Base-by-base conservation (phyloP, 1,140 invertebrate species). In the Lucilia cuprina region DNA sequence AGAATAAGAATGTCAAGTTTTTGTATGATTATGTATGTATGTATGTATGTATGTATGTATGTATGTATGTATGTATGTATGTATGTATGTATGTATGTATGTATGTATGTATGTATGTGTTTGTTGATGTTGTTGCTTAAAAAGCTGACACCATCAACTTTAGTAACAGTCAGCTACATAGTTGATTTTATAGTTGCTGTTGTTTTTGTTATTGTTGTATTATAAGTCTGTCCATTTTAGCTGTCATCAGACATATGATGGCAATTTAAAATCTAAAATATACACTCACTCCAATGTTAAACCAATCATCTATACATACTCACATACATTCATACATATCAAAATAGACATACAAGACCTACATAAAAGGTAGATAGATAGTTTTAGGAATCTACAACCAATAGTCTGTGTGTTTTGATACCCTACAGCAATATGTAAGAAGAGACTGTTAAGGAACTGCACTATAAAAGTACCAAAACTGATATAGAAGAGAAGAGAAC, bases 1-100 rank as follows among this genome's bases (percentile, higher is more conserved):
- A 77, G 82, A 84, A 80, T 80, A 80, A 80, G 77, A 80, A 80
- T 80, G 77, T 80, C 77, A 80, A 80, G 77, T 49, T 80, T 80
- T 30, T 30, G 25, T 30, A 30, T 80, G 55, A 14, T 60, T 60
- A 14, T 60, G 41, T 41, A 14, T 60, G 2, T 60, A 10, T 17
- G 13, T n/a, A n/a, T n/a, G n/a, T n/a, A n/a, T n/a, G n/a, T n/a
- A n/a, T n/a, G n/a, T n/a, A n/a, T n/a, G n/a, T n/a, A n/a, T n/a
- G n/a, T n/a, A n/a, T n/a, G n/a, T n/a, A n/a, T n/a, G n/a, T n/a
- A n/a, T n/a, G n/a, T n/a, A n/a, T n/a, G n/a, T n/a, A n/a, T n/a
- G n/a, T n/a, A n/a, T n/a, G n/a, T n/a, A n/a, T n/a, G n/a, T n/a
- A n/a, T n/a, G n/a, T n/a, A n/a, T n/a, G n/a, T n/a, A n/a, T n/a